phyloP scores from a whole-genome alignment of 2,888 invertebrate genomes.

The Glaucopsyche alexis region DNA sequence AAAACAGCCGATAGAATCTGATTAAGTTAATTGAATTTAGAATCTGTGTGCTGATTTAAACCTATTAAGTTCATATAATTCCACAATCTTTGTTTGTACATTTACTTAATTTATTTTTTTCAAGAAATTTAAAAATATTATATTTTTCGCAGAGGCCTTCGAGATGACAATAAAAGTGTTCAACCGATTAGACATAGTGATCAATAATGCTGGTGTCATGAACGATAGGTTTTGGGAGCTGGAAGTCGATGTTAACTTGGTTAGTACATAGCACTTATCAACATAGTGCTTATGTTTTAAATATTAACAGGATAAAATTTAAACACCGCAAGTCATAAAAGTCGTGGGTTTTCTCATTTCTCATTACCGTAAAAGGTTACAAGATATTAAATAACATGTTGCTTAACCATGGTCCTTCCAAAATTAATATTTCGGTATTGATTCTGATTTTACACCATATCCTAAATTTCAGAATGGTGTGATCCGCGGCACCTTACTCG shows the following conservation, averaged over 20 bases:
- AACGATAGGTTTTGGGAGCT: constrained; percentile 88
- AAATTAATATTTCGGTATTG: not conserved
- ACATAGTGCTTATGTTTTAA: not conserved
- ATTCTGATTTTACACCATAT: not conserved
- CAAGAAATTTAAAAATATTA: not conserved
- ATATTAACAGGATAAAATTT: not conserved
- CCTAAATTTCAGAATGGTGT: constrained; percentile 83
- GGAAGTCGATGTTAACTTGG: constrained; percentile 88
- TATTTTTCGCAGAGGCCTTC: constrained; percentile 82
- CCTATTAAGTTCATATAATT: not conserved
- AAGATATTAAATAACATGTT: not conserved
- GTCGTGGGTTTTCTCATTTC: not conserved
- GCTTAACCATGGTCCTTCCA: not conserved
- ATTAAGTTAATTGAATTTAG: constrained; percentile 15
- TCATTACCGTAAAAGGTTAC: not conserved
- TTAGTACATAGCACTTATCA: constrained; percentile 44
- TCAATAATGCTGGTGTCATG: constrained; percentile 90
- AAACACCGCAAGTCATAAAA: not conserved
- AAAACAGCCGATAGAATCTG: not conserved
- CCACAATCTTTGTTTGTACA: not conserved
- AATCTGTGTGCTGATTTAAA: not conserved
- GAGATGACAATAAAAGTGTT: constrained; percentile 85
- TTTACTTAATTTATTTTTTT: not conserved
- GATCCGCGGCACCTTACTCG: constrained; percentile 86
- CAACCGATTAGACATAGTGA: constrained; percentile 87